Conservation (phyloP, 2,888 invertebrate genomes). For the Parnassius smintheus region DNA sequence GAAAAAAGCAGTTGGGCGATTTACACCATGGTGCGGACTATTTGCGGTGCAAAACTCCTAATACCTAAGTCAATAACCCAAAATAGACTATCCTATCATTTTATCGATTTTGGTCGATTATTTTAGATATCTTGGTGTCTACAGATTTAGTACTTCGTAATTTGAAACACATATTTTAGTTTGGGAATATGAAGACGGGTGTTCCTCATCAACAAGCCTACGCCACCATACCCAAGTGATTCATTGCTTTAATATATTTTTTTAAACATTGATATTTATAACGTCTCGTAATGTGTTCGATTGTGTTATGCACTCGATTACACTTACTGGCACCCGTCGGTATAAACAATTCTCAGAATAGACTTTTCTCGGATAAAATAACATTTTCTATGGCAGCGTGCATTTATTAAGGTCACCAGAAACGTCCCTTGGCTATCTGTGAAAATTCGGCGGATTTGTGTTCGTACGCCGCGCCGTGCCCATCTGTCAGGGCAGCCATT, state of each 20-base stretch:
- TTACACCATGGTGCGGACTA: no score
- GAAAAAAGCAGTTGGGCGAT: no score
- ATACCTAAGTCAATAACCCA: no score
- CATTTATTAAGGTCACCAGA: constrained; percentile 29
- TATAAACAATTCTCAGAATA: constrained; percentile 54
- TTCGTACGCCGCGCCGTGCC: neutral
- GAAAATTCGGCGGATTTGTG: neutral
- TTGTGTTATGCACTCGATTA: constrained; percentile 40
- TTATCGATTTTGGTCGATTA: no score
- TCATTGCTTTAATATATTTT: neutral
- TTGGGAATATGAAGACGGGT: neutral
- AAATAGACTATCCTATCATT: no score
- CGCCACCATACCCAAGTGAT: constrained; percentile 5
- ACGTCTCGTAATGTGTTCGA: constrained; percentile 25
- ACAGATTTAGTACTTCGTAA: no score
- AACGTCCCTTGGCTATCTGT: neutral
- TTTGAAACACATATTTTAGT: no score
- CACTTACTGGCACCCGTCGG: constrained; percentile 44
- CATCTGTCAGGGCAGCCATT: neutral
- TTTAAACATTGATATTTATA: constrained; percentile 25
- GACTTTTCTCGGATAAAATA: constrained; percentile 36
- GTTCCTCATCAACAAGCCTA: constrained; percentile 19
- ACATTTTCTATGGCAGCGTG: constrained; percentile 41
- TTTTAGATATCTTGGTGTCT: no score
- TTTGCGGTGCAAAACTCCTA: no score